phyloP scores from a whole-genome alignment of 1,140 invertebrate species.

The Caenorhabditis tropicalis region DNA sequence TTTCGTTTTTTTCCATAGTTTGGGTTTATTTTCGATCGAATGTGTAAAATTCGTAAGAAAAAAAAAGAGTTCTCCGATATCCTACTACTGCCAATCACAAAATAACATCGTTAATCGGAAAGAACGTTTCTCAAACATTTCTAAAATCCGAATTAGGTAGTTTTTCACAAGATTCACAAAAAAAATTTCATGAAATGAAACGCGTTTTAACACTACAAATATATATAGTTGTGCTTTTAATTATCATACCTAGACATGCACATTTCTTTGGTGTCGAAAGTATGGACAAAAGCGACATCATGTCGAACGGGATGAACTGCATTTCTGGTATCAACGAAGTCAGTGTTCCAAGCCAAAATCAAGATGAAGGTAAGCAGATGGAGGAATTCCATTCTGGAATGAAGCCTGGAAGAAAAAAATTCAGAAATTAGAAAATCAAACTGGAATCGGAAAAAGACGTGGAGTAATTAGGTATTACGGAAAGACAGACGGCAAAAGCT shows the following conservation, averaged over 20 bases:
- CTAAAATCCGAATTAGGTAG: too few species aligned
- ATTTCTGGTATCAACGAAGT: neutral
- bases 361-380: neutral
- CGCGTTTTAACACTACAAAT: neutral
- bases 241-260: slow-evolving; percentile 37
- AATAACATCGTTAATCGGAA: too few species aligned
- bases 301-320: slow-evolving; percentile 32
- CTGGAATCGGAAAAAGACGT: neutral
- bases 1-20: too few species aligned
- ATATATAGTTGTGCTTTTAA: too few species aligned
- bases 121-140: too few species aligned
- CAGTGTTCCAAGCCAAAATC: neutral
- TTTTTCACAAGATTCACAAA: neutral
- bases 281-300: slow-evolving; percentile 45
- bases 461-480: slow-evolving; percentile 17
- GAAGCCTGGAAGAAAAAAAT: neutral
- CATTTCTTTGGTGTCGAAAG: slow-evolving; percentile 42
- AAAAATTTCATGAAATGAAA: neutral
- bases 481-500: neutral
- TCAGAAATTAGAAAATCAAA: neutral
- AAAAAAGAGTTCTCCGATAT: too few species aligned
- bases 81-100: too few species aligned
- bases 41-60: too few species aligned
- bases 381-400: neutral
- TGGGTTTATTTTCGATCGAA: too few species aligned